Evolutionary conservation across 2,888 invertebrate genomes (phyloP), one percentile per base, ranked within the genome.

Genomic region (Acleris literana): DNA sequence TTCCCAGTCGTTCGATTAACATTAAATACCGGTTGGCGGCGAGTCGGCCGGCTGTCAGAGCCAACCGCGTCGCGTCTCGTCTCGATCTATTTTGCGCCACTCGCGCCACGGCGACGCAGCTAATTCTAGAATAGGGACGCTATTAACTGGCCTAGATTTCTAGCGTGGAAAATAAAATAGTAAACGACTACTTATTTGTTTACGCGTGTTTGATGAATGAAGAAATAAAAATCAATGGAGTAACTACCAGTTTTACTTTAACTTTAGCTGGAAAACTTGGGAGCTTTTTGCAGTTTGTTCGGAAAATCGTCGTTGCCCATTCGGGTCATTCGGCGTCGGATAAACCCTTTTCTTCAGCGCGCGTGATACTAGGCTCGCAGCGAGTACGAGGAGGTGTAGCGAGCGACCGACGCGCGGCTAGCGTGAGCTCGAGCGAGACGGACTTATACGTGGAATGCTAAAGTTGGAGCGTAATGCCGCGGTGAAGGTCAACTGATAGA

Each of bases 301-400:
- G 92, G 92, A 91, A 92, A 92, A 88, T 87, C 86, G 84, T 87
- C 86, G 87, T 81, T 83, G 84, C 56, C 62, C 85, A 84, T 80
- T 81, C 85, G 85, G 85, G 89, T 85, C 87, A 84, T 77, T 81
- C 84, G 80, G 86, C 92, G 89, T 91, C 92, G 92, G 92, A 92
- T 92, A 92, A 92, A 92, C 92, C 92, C 92, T 92, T 92, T 92
- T 92, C 92, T 92, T 91, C 90, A 91, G 92, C 92, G 92, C 92
- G 92, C 92, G 90, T 86, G 90, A 88, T 92, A 92, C 92, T 90
- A 92, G 92, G 92, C 85, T 78, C 78, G 68, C 89, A 92, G 88
- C 77, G 80, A 75, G 70, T 54, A 64, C 71, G 76, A 86, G 81
- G 89, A 91, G 91, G 78, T 89, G 78, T 73, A 72, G 72, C 75